Conservation (phyloP, 2,113 vertebrate genomes). For the Bombycilla garrulus region DNA sequence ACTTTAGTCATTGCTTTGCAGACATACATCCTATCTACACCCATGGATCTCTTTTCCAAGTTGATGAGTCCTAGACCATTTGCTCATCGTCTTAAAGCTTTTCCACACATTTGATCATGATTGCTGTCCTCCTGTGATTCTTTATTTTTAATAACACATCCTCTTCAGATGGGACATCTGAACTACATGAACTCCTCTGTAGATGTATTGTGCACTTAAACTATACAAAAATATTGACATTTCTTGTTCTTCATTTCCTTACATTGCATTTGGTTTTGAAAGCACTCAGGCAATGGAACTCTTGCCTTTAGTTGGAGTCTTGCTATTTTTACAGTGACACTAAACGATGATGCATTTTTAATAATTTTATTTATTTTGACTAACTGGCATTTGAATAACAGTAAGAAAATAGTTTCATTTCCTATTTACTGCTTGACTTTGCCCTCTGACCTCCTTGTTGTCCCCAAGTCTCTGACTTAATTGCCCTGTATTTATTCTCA, state of each 20-base stretch:
- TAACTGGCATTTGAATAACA: not conserved
- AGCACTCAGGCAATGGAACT: not conserved
- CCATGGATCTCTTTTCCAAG: not conserved
- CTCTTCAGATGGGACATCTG: not conserved
- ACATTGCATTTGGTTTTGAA: not conserved
- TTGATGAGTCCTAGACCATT: not conserved
- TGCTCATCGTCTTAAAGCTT: not conserved
- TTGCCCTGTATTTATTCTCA: not conserved
- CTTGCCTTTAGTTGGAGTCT: not conserved
- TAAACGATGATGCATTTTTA: not conserved
- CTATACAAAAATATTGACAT: not conserved
- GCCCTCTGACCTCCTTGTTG: not conserved
- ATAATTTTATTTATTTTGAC: not conserved
- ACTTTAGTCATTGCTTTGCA: not conserved
- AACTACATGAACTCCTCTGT: not conserved
- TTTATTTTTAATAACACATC: not conserved
- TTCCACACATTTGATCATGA: not conserved
- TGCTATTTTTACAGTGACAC: not conserved
- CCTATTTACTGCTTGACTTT: not conserved
- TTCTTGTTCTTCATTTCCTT: not conserved
- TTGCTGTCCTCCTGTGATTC: not conserved
- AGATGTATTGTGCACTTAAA: not conserved
- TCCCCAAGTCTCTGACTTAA: not conserved
- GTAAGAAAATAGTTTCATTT: not conserved
- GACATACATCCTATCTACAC: not conserved